These are phyloP conservation scores for Mystacornis crossleyi DNA, from an alignment of 2,113 vertebrate genomes.

Conservation along the genomic window DNA sequence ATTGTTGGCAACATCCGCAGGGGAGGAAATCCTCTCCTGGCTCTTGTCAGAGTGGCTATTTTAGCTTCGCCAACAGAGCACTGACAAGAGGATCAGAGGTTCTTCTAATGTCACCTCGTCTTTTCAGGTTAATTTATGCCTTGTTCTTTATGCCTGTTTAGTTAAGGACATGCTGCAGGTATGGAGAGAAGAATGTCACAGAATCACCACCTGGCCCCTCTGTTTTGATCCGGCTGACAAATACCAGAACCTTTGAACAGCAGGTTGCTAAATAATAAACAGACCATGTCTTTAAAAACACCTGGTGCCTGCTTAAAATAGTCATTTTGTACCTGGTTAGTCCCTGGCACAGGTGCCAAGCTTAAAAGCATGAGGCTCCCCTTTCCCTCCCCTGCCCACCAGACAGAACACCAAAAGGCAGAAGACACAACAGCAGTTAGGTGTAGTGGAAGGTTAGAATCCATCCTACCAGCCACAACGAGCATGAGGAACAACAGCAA, in stretches of 20 bases:
- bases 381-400: not conserved
- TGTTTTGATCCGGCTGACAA: not conserved
- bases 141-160: slow-evolving; percentile 38
- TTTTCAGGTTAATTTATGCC: slow-evolving; percentile 33
- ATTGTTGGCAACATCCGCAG: not conserved
- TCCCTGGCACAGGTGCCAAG: not conserved
- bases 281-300: slow-evolving; percentile 18
- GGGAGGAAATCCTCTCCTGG: slow-evolving; percentile 19
- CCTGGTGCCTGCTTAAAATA: not conserved
- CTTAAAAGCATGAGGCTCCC: not conserved
- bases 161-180: slow-evolving; percentile 22
- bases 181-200: not conserved
- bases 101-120: not conserved
- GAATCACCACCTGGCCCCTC: slow-evolving; percentile 1
- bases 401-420: not conserved
- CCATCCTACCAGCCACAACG: not conserved
- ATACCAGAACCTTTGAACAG: slow-evolving; percentile 38
- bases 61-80: not conserved
- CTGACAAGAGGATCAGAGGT: not conserved
- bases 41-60: not conserved
- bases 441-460: not conserved
- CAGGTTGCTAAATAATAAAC: slow-evolving; percentile 40
- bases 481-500: not conserved
- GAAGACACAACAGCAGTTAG: not conserved
- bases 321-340: not conserved